Conservation (phyloP, 2,113 vertebrate genomes). For the Cricetomys ansorgei region DNA sequence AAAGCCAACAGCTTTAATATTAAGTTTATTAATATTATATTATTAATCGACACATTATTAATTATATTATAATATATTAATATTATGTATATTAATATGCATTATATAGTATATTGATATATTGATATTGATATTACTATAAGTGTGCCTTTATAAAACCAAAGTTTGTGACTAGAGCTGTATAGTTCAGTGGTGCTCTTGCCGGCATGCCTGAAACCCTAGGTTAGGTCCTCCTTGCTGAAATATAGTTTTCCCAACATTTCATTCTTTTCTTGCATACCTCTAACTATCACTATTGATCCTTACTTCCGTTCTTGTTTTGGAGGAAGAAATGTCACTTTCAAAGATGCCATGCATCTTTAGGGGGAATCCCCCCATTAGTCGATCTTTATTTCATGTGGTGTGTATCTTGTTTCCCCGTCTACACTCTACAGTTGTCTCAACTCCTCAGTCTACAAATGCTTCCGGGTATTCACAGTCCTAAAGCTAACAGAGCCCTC, state of each 20-base stretch:
- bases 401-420: not conserved
- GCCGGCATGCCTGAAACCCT: not conserved
- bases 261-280: not conserved
- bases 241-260: not conserved
- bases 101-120: too few relatives aligned
- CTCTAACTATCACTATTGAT: not conserved
- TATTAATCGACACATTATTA: too few relatives aligned
- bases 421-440: not conserved
- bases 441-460: not conserved
- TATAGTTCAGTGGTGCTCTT: not conserved
- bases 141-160: not conserved
- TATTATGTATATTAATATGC: too few relatives aligned
- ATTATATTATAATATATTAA: too few relatives aligned
- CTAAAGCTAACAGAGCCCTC: not conserved
- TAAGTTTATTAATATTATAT: too few relatives aligned
- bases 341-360: not conserved
- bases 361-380: not conserved
- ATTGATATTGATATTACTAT: too few relatives aligned
- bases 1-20: conserved; percentile 23
- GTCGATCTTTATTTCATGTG: not conserved
- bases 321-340: not conserved
- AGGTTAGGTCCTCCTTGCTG: not conserved
- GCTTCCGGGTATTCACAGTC: not conserved
- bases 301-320: not conserved
- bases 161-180: not conserved